These are phyloP conservation scores for Anneissia japonica DNA, from an alignment of 35 echinoderm and acorn worm species.

Conservation along the genomic window DNA sequence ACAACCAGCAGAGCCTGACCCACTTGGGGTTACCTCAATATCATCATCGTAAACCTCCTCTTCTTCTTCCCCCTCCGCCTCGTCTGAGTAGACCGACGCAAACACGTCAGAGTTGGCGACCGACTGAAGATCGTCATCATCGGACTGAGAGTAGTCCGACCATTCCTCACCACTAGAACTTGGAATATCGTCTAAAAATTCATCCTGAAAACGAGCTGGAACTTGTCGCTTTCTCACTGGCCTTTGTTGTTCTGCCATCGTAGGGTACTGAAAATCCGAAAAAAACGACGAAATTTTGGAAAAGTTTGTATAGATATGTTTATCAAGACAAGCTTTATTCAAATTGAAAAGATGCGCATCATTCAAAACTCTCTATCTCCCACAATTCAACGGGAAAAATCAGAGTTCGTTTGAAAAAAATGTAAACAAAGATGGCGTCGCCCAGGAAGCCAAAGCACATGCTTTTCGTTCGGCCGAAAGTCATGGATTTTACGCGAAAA, in stretches of 20 bases:
- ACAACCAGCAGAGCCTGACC: background rate
- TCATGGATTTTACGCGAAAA: no score
- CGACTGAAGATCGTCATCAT: background rate
- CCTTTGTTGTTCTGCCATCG: background rate
- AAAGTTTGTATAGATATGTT: background rate
- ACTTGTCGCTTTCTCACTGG: background rate
- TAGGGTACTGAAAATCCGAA: background rate
- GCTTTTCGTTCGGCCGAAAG: no score
- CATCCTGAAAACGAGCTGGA: background rate
- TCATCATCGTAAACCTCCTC: background rate
- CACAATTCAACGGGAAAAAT: no score
- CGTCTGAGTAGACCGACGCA: background rate
- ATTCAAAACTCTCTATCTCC: no score
- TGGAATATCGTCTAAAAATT: background rate
- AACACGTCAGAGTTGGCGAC: background rate
- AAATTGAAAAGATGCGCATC: no score
- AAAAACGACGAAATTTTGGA: background rate
- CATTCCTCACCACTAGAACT: background rate
- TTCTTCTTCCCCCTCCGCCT: background rate
- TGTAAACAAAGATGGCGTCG: no score
- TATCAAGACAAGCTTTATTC: no score
- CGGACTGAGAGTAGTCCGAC: background rate
- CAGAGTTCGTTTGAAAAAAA: no score
- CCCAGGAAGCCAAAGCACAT: no score
- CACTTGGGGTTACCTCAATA: background rate